These are phyloP conservation scores for Aleiodes sp. DNA, from an alignment of 1,140 invertebrate species.

Conservation along the genomic window DNA sequence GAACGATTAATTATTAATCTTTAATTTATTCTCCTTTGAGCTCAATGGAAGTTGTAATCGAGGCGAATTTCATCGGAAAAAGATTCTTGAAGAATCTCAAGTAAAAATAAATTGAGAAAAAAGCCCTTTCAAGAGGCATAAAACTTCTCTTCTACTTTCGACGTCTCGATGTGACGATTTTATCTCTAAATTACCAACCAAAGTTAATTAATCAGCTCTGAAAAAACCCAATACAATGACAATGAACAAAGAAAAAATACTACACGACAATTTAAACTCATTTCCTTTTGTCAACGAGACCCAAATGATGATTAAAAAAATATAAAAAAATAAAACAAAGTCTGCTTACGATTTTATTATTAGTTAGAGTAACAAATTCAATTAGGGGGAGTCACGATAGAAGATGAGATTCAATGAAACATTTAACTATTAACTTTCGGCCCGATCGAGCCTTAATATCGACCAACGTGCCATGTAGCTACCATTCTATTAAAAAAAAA, in stretches of 20 bases:
- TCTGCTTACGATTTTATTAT: slow-evolving; percentile 43
- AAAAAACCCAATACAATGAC: background rate
- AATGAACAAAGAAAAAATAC: background rate
- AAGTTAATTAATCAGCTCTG: background rate
- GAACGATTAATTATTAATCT: background rate
- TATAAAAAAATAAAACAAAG: slow-evolving; percentile 31
- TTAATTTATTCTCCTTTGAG: background rate
- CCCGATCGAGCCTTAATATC: slow-evolving; percentile 54
- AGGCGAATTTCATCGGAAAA: background rate
- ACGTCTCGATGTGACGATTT: slow-evolving; percentile 19
- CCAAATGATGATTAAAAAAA: background rate
- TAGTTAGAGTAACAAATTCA: slow-evolving; percentile 59
- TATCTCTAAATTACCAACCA: background rate
- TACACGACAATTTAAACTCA: too few relatives aligned
- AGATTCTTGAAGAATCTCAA: background rate
- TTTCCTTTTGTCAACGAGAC: slow-evolving; percentile 8
- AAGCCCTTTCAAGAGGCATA: background rate
- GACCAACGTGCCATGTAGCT: slow-evolving; percentile 48
- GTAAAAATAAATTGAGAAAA: background rate
- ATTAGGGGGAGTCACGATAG: slow-evolving; percentile 47
- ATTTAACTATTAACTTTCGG: too few relatives aligned
- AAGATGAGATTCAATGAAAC: too few relatives aligned
- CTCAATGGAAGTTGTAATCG: background rate
- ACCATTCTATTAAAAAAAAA: slow-evolving; percentile 23
- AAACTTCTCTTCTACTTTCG: slow-evolving; percentile 13